Evolutionary conservation across 2,888 invertebrate species (phyloP).

Genomic region (Sphinx pinastri): DNA sequence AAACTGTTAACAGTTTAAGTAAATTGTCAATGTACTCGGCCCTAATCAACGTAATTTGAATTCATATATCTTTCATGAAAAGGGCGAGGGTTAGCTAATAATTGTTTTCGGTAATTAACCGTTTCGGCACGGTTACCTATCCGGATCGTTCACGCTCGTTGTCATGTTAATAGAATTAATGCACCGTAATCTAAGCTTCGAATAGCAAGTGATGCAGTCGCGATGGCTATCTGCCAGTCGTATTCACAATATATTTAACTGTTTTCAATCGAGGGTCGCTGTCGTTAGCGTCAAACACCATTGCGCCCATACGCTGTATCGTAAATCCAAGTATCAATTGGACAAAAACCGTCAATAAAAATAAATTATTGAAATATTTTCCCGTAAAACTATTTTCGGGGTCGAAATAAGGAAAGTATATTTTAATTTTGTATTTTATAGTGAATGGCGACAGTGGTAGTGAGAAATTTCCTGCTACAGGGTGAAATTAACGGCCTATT

Average conservation of each 20-base stretch:
- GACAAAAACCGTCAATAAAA: slow-evolving; percentile 24
- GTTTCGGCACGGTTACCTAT: slow-evolving; percentile 50
- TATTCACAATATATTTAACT: slow-evolving; percentile 27
- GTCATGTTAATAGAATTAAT: slow-evolving; percentile 54
- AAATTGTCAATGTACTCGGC: slow-evolving; percentile 37
- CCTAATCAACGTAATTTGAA: slow-evolving; percentile 52
- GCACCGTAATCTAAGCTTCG: slow-evolving; percentile 48
- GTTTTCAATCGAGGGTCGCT: slow-evolving; percentile 24
- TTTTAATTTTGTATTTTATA: slow-evolving; percentile 15
- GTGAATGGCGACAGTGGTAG: slow-evolving; percentile 2
- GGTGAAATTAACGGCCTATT: slow-evolving; percentile 22
- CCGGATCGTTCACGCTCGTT: slow-evolving; percentile 53
- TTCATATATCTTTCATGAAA: slow-evolving; percentile 51
- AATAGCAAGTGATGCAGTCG: slow-evolving; percentile 13
- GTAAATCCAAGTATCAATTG: slow-evolving; percentile 29
- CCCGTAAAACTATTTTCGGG: not conserved
- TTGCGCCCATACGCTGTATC: slow-evolving; percentile 18
- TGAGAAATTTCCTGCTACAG: slow-evolving; percentile 6
- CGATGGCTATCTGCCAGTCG: slow-evolving; percentile 8
- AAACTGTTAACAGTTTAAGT: slow-evolving; percentile 23
- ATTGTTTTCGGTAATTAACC: slow-evolving; percentile 59
- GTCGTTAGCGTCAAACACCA: slow-evolving; percentile 28
- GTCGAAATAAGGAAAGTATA: not conserved
- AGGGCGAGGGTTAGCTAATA: slow-evolving; percentile 57
- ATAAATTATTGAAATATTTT: slow-evolving; percentile 26